Percentiles rank a stretch among this genome's conserved stretches.
Conservation (phyloP, 64 coral and sea anemone genomes). For the Montipora cactus region DNA sequence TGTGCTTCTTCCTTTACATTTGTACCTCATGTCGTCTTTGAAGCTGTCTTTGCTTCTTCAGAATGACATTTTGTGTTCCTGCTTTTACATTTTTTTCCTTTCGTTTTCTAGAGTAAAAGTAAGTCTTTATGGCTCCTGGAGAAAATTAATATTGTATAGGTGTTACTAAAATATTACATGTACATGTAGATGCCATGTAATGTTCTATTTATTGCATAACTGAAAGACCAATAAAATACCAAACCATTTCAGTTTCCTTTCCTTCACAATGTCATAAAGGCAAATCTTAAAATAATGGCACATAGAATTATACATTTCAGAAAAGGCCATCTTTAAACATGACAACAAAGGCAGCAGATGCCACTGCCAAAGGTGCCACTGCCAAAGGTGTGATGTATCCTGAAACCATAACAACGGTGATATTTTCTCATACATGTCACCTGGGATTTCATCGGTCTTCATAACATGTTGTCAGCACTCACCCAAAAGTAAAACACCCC, state of each 20-base stretch:
- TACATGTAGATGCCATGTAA: too few species aligned
- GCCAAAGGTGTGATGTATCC: too few species aligned
- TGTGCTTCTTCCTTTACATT: too few species aligned
- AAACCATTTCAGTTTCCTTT: too few species aligned
- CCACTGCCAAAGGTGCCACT: not conserved
- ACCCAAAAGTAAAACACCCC: too few species aligned
- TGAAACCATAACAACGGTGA: too few species aligned
- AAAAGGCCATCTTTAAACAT: not conserved
- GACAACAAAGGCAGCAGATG: not conserved
- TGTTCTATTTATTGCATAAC: too few species aligned
- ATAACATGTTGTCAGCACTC: not conserved
- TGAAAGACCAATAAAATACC: not conserved
- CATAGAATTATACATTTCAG: too few species aligned
- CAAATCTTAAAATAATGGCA: too few species aligned
- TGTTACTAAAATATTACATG: not conserved
- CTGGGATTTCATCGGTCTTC: not conserved
- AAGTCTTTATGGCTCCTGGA: not conserved
- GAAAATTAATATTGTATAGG: not conserved
- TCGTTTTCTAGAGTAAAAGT: not conserved
- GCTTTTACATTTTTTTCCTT: not conserved
- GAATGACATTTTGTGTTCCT: not conserved
- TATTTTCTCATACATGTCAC: not conserved
- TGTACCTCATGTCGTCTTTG: not conserved
- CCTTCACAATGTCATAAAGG: too few species aligned
- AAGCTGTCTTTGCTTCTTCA: not conserved